phyloP scores from a whole-genome alignment of 1,140 invertebrate genomes.

The Nilaparvata lugens region DNA sequence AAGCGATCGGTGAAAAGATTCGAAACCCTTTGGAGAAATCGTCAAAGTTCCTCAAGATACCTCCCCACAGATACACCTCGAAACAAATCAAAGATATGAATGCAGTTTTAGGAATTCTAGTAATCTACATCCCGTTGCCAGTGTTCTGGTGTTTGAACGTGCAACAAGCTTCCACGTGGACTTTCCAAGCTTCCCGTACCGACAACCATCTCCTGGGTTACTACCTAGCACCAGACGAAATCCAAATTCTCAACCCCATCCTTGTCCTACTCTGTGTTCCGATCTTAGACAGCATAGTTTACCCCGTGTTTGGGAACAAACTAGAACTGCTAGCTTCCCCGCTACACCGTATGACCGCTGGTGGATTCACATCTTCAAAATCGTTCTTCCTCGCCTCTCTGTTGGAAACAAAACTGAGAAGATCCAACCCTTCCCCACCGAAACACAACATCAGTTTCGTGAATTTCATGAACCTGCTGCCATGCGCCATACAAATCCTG shows the following conservation, averaged over 20 bases:
- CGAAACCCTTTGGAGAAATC: too few relatives aligned
- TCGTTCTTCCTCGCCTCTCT: constrained; percentile 57
- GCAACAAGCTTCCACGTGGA: constrained; percentile 48
- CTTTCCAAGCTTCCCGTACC: constrained; percentile 57
- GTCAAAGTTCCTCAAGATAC: constrained; percentile 33
- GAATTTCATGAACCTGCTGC: too few relatives aligned
- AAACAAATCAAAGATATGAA: constrained; percentile 42
- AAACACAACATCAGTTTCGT: too few relatives aligned
- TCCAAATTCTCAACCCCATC: constrained; percentile 69
- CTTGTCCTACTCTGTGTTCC: constrained; percentile 70
- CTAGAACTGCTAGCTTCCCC: constrained; percentile 39
- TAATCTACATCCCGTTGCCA: constrained; percentile 53
- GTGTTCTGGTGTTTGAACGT: constrained; percentile 59
- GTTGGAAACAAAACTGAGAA: constrained; percentile 45
- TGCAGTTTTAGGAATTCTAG: constrained; percentile 40
- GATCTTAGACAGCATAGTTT: constrained; percentile 55
- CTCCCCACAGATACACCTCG: too few relatives aligned
- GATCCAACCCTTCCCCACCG: constrained; percentile 17
- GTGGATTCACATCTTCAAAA: constrained; percentile 51
- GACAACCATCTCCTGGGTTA: constrained; percentile 45
- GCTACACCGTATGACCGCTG: constrained; percentile 49
- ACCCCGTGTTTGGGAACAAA: constrained; percentile 32
- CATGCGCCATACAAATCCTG: too few relatives aligned
- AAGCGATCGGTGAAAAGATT: too few relatives aligned
- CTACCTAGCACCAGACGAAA: constrained; percentile 60